phyloP scores from a whole-genome alignment of 2,113 vertebrate genomes.

The Eudyptes chrysolophus region DNA sequence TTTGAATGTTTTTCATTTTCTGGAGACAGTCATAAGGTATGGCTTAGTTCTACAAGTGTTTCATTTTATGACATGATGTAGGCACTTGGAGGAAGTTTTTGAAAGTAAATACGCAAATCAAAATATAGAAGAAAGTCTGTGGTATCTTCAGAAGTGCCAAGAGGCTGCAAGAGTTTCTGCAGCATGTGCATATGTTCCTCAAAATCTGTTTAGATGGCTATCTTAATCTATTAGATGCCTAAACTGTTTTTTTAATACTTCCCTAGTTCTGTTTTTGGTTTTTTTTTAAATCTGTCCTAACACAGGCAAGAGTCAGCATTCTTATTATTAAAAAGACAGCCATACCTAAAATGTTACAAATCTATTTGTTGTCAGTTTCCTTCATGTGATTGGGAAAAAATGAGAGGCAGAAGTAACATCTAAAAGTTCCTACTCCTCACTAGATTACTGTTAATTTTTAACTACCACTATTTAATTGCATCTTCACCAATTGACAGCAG shows the following conservation, averaged over 20 bases:
- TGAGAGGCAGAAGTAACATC: not conserved
- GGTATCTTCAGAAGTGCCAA: not conserved
- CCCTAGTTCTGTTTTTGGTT: not conserved
- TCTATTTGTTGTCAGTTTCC: not conserved
- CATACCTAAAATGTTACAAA: not conserved
- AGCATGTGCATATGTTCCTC: fast-evolving
- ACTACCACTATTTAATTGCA: conserved; percentile 1
- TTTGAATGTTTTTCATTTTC: not conserved
- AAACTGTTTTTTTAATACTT: not conserved
- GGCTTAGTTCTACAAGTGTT: not conserved
- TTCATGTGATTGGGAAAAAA: not conserved
- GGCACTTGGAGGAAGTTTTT: not conserved
- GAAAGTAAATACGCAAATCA: not conserved
- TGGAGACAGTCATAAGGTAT: not conserved
- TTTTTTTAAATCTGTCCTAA: not conserved
- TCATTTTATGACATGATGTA: not conserved
- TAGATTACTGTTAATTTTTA: conserved; percentile 15
- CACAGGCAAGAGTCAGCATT: not conserved
- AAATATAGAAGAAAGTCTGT: not conserved
- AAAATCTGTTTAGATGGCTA: not conserved
- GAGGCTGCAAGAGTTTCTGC: not conserved
- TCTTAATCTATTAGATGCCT: not conserved
- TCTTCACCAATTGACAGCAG: not conserved
- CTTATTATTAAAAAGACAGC: not conserved
- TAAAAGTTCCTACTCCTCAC: not conserved